A percentile compares a stretch with the other conserved stretches of the same genome.
These are phyloP conservation scores for Bellardia bayeri DNA, from an alignment of 2,888 invertebrate genomes.

Conservation along the genomic window DNA sequence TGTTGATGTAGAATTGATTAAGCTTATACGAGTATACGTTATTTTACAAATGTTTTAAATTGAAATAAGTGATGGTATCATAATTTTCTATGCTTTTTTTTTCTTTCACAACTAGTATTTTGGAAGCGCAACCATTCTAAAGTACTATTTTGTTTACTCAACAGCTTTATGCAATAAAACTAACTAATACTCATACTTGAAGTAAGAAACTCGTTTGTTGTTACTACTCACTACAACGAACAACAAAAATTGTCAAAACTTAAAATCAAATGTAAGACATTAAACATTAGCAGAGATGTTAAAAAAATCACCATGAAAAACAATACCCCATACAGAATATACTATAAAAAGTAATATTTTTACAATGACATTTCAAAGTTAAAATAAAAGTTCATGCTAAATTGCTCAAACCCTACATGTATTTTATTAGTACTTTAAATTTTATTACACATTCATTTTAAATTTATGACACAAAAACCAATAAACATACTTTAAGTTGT, in stretches of 20 bases:
- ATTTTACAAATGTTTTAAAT: background rate
- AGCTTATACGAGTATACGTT: background rate
- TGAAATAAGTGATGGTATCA: slow-evolving; percentile 33
- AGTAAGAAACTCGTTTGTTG: slow-evolving; percentile 6
- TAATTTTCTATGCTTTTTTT: slow-evolving; percentile 28
- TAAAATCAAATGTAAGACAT: background rate
- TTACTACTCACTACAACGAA: background rate
- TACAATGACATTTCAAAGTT: slow-evolving; percentile 33
- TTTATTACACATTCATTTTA: slow-evolving; percentile 12
- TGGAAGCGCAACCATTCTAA: slow-evolving; percentile 8
- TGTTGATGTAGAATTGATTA: no score
- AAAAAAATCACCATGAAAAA: background rate
- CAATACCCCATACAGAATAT: background rate
- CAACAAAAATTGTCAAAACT: background rate
- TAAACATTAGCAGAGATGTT: background rate
- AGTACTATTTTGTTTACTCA: background rate
- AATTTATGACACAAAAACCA: background rate
- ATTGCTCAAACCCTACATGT: background rate
- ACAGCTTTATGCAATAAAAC: background rate
- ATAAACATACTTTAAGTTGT: background rate
- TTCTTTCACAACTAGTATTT: background rate
- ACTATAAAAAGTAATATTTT: slow-evolving; percentile 15
- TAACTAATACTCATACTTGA: background rate
- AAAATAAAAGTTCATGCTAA: slow-evolving; percentile 19
- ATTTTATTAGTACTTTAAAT: slow-evolving; percentile 11